These are phyloP conservation scores for Sarcophaga bullata DNA, from an alignment of 1,140 invertebrate genomes.

Conservation along the genomic window DNA sequence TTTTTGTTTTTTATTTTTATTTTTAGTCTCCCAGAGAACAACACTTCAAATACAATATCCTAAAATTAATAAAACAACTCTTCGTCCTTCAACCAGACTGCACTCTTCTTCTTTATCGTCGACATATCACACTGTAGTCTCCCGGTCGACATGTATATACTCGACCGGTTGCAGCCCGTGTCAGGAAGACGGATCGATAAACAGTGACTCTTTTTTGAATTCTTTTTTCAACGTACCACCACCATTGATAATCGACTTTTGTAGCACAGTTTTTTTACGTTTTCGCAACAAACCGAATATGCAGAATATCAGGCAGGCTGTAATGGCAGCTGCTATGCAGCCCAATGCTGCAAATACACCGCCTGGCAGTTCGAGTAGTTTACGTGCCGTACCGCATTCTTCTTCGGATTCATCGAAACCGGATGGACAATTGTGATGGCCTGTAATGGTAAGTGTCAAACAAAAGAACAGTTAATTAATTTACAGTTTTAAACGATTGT, in stretches of 20 bases:
- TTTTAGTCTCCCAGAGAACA: conserved; percentile 43
- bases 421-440: conserved; percentile 80
- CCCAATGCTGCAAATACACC: conserved; percentile 69
- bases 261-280: conserved; percentile 69
- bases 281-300: conserved; percentile 67
- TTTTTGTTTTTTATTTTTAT: conserved; percentile 9
- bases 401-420: conserved; percentile 83
- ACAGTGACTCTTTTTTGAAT: conserved; percentile 69
- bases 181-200: conserved; percentile 78
- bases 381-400: conserved; percentile 73
- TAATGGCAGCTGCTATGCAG: conserved; percentile 69
- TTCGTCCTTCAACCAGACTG: conserved; percentile 4
- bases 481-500: too few relatives aligned
- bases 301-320: conserved; percentile 69
- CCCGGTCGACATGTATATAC: conserved; percentile 87
- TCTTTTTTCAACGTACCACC: conserved; percentile 65
- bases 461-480: background rate
- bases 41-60: conserved; percentile 30
- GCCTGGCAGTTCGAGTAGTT: conserved; percentile 67
- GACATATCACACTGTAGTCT: conserved; percentile 82
- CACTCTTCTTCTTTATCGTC: conserved; percentile 32
- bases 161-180: conserved; percentile 87
- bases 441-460: conserved; percentile 47
- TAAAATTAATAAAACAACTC: conserved; percentile 40
- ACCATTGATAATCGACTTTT: conserved; percentile 65